Evolutionary conservation across 2,888 invertebrate species (phyloP).

Genomic region (Epinotia brunnichana): DNA sequence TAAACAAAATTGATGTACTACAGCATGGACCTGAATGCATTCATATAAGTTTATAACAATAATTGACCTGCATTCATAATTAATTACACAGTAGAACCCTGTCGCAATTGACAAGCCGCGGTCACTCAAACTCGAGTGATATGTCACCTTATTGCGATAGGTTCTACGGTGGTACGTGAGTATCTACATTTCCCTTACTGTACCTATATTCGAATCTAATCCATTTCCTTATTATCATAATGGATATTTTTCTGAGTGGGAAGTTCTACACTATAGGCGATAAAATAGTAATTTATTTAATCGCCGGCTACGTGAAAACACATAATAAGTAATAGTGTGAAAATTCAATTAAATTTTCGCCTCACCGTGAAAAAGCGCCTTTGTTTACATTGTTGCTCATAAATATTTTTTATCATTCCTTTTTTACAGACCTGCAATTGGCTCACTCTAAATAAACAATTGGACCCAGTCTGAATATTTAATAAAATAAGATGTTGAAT

Average conservation of each 20-base stretch:
- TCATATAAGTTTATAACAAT: too few relatives aligned
- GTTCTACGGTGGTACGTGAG: too few relatives aligned
- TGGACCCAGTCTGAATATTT: neutral
- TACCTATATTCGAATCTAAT: too few relatives aligned
- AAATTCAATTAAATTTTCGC: neutral
- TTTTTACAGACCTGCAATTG: neutral
- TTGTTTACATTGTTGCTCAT: neutral
- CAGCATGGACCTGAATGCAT: too few relatives aligned
- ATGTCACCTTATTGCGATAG: too few relatives aligned
- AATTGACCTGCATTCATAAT: too few relatives aligned
- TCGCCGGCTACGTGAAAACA: neutral
- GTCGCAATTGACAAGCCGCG: too few relatives aligned
- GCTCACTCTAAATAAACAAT: neutral
- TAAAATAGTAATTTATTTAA: neutral
- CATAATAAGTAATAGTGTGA: too few relatives aligned
- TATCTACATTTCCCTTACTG: too few relatives aligned
- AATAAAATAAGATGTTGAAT: neutral
- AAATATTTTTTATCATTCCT: neutral
- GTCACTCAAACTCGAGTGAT: too few relatives aligned
- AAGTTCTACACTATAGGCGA: neutral
- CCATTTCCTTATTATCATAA: neutral
- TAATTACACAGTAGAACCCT: too few relatives aligned
- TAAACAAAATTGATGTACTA: too few relatives aligned
- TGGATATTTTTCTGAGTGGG: neutral
- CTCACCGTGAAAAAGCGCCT: neutral